Percentiles rank a stretch among this genome's conserved stretches.
Conservation (phyloP, 2,888 invertebrate genomes). For the Doris montereyensis region DNA sequence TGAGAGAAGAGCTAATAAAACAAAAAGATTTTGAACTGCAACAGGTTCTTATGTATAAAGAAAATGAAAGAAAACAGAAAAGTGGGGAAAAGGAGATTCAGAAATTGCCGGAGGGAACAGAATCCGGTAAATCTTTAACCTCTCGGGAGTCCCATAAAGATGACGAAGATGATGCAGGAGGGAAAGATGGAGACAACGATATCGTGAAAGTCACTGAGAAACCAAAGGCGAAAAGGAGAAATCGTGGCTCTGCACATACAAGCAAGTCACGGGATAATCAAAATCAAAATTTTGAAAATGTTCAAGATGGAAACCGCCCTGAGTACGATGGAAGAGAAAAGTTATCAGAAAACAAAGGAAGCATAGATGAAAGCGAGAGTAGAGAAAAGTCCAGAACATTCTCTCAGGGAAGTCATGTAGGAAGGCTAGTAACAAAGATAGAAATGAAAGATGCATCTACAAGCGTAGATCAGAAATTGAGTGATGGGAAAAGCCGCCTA, state of each 20-base stretch:
- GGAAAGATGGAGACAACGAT: conserved; percentile 39
- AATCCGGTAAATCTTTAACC: conserved; percentile 34
- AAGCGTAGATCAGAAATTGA: background rate
- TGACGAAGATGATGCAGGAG: conserved; percentile 23
- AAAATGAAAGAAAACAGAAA: conserved; percentile 48
- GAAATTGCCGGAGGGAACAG: conserved; percentile 42
- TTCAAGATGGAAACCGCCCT: background rate
- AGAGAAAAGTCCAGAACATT: background rate
- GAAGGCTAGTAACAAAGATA: background rate
- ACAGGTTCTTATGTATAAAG: conserved; percentile 63
- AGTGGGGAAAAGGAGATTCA: conserved; percentile 9
- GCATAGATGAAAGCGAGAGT: background rate
- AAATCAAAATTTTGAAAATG: background rate
- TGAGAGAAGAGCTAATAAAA: conserved; percentile 57
- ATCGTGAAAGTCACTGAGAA: conserved; percentile 25
- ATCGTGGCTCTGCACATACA: background rate
- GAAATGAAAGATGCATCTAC: background rate
- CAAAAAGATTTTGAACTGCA: conserved; percentile 65
- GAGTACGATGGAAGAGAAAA: no score
- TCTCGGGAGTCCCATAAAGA: conserved; percentile 26
- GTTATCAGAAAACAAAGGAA: no score
- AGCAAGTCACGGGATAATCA: background rate
- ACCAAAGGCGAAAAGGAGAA: background rate
- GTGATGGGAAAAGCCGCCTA: background rate
- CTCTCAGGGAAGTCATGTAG: background rate